phyloP scores from a whole-genome alignment of 2,113 vertebrate genomes.

The Oryctolagus cuniculus region mOryCun1.1 NC_091449.1:58932001-58932500 shows the following conservation, averaged over 20 bases:
- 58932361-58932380: background rate
- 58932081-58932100: constrained; percentile 87
- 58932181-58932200: constrained; percentile 71
- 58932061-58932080: constrained; percentile 87
- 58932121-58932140: constrained; percentile 78
- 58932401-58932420: background rate
- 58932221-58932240: constrained; percentile 76
- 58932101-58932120: constrained; percentile 83
- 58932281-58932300: constrained; percentile 37
- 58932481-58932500: background rate
- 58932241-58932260: constrained; percentile 66
- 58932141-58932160: constrained; percentile 59
- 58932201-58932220: constrained; percentile 76
- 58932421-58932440: background rate
- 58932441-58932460: background rate
- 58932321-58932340: background rate
- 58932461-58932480: background rate
- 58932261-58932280: constrained; percentile 10
- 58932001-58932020: constrained; percentile 2
- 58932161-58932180: constrained; percentile 83
- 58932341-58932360: constrained; percentile 34
- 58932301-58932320: constrained; percentile 14
- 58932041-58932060: constrained; percentile 80
- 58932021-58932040: constrained; percentile 70
- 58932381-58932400: constrained; percentile 30